phyloP scores from a whole-genome alignment of 2,797 vertebrate species.

The Coracias cyanogaster region DNA sequence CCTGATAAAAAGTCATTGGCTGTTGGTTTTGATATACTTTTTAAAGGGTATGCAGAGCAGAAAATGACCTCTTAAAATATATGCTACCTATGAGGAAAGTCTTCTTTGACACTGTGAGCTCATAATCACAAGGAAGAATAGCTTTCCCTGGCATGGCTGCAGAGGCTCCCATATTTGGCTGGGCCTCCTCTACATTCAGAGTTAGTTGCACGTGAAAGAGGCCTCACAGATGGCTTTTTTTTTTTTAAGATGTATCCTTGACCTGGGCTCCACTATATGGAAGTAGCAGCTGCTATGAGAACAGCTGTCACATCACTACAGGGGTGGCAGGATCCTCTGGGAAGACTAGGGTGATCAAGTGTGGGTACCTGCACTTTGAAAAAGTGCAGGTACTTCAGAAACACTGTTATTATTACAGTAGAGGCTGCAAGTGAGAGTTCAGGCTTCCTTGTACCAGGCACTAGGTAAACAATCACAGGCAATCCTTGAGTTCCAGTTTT shows the following conservation, averaged over 20 bases:
- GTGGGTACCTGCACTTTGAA: too few species aligned
- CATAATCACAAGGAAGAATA: neutral
- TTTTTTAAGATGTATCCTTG: neutral
- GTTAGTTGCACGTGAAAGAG: neutral
- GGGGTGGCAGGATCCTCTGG: neutral
- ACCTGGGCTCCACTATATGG: neutral
- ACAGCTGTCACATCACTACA: neutral
- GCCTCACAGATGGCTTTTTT: fast-evolving
- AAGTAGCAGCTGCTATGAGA: neutral
- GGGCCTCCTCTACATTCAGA: neutral
- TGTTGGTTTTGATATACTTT: slow-evolving; percentile 9
- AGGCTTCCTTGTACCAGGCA: neutral
- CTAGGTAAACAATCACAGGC: neutral
- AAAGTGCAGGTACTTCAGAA: neutral
- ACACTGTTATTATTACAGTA: neutral
- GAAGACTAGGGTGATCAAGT: neutral
- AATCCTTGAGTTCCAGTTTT: neutral
- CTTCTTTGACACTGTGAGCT: neutral
- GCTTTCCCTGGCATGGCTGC: neutral
- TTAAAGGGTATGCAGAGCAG: neutral
- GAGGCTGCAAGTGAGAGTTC: neutral
- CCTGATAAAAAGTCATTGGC: slow-evolving; percentile 27
- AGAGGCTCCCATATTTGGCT: neutral
- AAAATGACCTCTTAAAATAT: neutral
- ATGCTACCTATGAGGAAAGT: neutral